Evolutionary conservation across 1,140 invertebrate genomes (phyloP).

Genomic region (Mizuhopecten yessoensis): DNA sequence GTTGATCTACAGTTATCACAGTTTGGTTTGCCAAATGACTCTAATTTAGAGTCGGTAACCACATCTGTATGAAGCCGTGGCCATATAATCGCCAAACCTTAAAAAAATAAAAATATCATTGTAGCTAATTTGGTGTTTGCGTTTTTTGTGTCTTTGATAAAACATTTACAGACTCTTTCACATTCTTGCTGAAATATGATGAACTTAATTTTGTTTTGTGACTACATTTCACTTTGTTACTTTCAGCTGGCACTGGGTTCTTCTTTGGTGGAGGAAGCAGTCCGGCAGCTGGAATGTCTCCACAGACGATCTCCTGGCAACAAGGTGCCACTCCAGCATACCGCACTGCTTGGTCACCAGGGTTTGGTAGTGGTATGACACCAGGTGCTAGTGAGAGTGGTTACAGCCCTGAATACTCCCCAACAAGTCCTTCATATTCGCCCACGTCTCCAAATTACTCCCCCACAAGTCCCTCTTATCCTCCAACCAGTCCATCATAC

Average conservation of each 20-base stretch:
- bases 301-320: constrained; percentile 97
- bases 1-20: no score
- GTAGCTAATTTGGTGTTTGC: no score
- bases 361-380: constrained; percentile 96
- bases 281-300: constrained; percentile 91
- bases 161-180: no score
- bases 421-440: constrained; percentile 85
- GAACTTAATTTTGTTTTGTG: no score
- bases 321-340: constrained; percentile 95
- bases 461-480: constrained; percentile 89
- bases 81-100: no score
- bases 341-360: constrained; percentile 91
- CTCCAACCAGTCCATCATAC: constrained; percentile 88
- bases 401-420: constrained; percentile 84
- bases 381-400: constrained; percentile 84
- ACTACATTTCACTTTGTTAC: no score
- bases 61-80: no score
- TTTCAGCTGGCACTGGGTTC: constrained; percentile 88
- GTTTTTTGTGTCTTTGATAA: no score
- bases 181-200: no score
- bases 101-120: no score
- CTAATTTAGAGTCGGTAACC: no score
- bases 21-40: no score
- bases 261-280: constrained; percentile 93
- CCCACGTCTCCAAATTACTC: constrained; percentile 88